Conservation (phyloP, 2,797 vertebrate species). For the Danio albolineatus region DNA sequence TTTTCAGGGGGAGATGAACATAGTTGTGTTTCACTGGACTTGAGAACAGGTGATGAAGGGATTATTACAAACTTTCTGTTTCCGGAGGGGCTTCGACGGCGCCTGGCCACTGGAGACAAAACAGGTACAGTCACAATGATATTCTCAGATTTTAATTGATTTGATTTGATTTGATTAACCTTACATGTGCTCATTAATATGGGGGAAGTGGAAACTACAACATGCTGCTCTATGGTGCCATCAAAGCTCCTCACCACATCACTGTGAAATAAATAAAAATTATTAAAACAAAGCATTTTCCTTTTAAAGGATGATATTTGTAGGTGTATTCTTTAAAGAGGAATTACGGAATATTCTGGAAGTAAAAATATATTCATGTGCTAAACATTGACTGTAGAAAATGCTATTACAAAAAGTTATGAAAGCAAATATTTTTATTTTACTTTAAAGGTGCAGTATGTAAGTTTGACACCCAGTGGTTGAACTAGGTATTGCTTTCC, state of each 20-base stretch:
- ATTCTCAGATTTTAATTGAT: background rate
- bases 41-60: slow-evolving; percentile 72
- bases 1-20: slow-evolving; percentile 44
- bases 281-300: background rate
- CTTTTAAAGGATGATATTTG: background rate
- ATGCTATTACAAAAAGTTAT: too few relatives aligned
- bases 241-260: slow-evolving; percentile 58
- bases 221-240: slow-evolving; percentile 43
- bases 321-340: too few relatives aligned
- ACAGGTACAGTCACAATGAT: background rate
- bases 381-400: too few relatives aligned
- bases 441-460: too few relatives aligned
- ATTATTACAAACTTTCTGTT: slow-evolving; percentile 65
- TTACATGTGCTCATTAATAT: slow-evolving; percentile 63
- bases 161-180: slow-evolving; percentile 34
- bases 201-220: slow-evolving; percentile 47
- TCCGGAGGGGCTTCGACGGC: slow-evolving; percentile 69
- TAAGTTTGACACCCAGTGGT: too few relatives aligned
- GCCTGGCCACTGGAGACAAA: slow-evolving; percentile 62
- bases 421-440: too few relatives aligned
- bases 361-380: too few relatives aligned
- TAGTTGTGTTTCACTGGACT: slow-evolving; percentile 78
- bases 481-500: too few relatives aligned
- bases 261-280: slow-evolving; percentile 56
- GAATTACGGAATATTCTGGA: background rate